phyloP scores from a whole-genome alignment of 2,797 vertebrate genomes.

The Syncerus caffer region DNA sequence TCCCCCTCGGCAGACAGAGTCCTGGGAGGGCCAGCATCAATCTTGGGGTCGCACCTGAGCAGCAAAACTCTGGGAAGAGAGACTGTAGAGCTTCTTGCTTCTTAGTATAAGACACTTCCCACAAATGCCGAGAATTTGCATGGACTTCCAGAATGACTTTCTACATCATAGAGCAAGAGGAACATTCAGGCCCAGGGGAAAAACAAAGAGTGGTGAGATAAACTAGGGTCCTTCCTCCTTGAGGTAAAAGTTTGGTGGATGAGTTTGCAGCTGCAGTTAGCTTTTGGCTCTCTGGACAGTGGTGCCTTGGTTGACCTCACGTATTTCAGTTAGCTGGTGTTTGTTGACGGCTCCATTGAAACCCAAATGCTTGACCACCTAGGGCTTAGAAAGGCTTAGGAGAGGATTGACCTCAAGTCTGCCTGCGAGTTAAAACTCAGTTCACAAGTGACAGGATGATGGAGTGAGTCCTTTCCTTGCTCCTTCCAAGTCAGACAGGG shows the following conservation, averaged over 20 bases:
- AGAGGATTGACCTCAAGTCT: background rate
- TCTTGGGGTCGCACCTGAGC: background rate
- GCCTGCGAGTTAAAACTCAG: background rate
- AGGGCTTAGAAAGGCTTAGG: background rate
- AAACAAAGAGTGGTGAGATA: background rate
- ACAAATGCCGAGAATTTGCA: background rate
- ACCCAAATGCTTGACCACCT: background rate
- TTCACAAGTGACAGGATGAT: background rate
- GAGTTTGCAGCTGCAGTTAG: too few species aligned
- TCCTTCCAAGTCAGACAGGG: background rate
- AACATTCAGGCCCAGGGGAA: background rate
- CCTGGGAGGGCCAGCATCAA: accelerated
- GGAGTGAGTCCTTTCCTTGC: background rate
- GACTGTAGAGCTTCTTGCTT: background rate
- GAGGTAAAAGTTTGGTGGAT: background rate
- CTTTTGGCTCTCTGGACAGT: background rate
- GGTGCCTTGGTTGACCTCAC: background rate
- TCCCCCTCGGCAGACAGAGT: background rate
- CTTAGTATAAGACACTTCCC: background rate
- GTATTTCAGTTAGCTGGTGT: background rate
- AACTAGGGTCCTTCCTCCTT: background rate
- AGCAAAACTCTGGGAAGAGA: background rate
- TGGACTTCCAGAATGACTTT: background rate
- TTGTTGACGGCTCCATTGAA: background rate
- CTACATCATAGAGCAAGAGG: background rate